These are phyloP conservation scores for Crax fasciolata DNA, from an alignment of 2,797 vertebrate genomes.

Conservation along the genomic window DNA sequence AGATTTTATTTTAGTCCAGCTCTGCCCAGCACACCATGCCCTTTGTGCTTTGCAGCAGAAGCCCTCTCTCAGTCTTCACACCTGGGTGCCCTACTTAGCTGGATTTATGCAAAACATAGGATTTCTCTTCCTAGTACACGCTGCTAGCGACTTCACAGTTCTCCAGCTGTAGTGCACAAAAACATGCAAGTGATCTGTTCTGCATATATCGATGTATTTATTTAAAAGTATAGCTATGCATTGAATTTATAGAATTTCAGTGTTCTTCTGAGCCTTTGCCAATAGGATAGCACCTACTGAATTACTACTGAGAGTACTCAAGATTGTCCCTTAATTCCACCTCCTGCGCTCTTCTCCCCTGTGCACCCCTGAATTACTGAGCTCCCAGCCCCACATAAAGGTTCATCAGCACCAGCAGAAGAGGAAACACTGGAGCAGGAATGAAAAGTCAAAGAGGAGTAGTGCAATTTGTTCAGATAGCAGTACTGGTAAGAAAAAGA, in stretches of 20 bases:
- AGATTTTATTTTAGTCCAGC: background rate
- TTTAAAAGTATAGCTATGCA: background rate
- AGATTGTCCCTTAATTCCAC: background rate
- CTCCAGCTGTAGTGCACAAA: background rate
- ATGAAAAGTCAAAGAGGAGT: background rate
- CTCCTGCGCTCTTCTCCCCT: background rate
- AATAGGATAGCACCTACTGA: background rate
- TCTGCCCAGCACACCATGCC: background rate
- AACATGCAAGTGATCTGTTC: background rate
- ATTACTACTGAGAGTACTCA: background rate
- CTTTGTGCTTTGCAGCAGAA: background rate
- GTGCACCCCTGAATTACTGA: background rate
- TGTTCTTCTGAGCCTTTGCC: background rate
- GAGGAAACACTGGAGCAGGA: background rate
- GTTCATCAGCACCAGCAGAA: background rate
- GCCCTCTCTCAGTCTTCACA: background rate
- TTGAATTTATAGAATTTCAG: background rate
- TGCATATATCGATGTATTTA: background rate
- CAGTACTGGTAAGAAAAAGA: background rate
- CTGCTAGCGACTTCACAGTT: background rate
- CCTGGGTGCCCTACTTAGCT: background rate
- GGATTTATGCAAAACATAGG: background rate
- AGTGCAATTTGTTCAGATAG: background rate
- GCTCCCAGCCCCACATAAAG: background rate
- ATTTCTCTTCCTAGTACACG: background rate